These are phyloP conservation scores for Nomada lathburiana DNA, from an alignment of 2,888 invertebrate genomes.

Conservation along the genomic window DNA sequence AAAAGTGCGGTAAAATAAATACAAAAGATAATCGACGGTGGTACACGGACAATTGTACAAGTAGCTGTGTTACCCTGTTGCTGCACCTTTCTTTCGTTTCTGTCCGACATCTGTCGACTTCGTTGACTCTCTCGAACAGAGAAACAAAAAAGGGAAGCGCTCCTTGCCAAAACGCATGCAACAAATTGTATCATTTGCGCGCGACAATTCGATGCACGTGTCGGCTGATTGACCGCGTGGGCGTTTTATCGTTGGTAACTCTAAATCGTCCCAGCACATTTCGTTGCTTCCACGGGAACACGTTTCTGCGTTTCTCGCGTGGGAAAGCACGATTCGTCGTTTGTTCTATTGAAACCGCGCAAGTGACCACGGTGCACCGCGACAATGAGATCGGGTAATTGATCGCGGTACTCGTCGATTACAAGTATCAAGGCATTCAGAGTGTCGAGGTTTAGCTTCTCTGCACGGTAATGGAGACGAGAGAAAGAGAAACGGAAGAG, in stretches of 20 bases:
- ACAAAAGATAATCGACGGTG: constrained; percentile 72
- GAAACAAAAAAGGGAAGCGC: constrained; percentile 26
- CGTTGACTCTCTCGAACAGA: constrained; percentile 40
- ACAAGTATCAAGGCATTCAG: constrained; percentile 35
- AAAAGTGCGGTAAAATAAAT: constrained; percentile 69
- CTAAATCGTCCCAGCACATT: background rate
- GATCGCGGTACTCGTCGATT: background rate
- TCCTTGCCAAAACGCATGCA: constrained; percentile 32
- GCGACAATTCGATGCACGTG: constrained; percentile 7
- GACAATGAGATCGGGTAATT: background rate
- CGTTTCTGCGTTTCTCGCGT: background rate
- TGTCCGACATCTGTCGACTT: constrained; percentile 59
- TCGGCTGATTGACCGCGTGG: background rate
- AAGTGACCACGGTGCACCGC: background rate
- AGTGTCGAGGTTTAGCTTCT: constrained; percentile 53
- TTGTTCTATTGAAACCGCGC: background rate
- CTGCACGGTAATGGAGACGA: constrained; percentile 22
- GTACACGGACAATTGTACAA: constrained; percentile 59
- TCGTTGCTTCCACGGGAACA: background rate
- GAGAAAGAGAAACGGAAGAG: constrained; percentile 58
- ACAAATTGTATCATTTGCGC: constrained; percentile 27
- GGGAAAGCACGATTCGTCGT: no score
- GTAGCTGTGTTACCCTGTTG: constrained; percentile 33
- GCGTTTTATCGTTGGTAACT: background rate
- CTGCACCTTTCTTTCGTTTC: constrained; percentile 43